phyloP scores from a whole-genome alignment of 2,113 vertebrate genomes.

The Mesoclemmys tuberculata region DNA sequence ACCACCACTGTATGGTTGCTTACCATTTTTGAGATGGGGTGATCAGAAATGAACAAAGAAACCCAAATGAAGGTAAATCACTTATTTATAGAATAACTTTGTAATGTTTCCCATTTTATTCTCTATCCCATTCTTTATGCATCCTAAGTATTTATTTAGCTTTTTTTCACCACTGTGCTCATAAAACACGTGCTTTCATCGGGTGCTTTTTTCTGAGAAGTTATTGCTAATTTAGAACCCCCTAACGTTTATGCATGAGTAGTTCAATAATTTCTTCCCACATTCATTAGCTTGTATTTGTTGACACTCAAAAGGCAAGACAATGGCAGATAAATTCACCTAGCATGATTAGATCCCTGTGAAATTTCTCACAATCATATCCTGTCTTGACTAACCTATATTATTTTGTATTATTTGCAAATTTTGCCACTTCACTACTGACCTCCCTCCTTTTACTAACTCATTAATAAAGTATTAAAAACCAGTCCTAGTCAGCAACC shows the following conservation, averaged over 20 bases:
- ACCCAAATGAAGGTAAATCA: not conserved
- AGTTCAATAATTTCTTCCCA: not conserved
- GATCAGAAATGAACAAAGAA: not conserved
- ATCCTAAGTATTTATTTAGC: too few species aligned
- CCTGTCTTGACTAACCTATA: not conserved
- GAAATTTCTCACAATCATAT: not conserved
- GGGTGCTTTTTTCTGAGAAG: too few species aligned
- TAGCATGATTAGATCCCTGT: not conserved
- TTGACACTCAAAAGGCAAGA: not conserved
- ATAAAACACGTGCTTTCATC: too few species aligned
- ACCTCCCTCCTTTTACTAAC: not conserved
- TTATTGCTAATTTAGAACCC: too few species aligned
- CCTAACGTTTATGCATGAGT: not conserved
- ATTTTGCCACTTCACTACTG: not conserved
- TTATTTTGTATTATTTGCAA: not conserved
- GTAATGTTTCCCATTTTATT: not conserved
- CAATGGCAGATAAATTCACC: not conserved
- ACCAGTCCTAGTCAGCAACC: not conserved
- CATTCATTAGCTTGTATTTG: not conserved
- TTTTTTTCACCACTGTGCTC: too few species aligned
- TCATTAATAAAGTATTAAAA: too few species aligned
- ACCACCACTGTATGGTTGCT: too few species aligned
- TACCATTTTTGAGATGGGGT: too few species aligned
- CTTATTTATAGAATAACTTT: not conserved
- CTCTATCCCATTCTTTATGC: too few species aligned